Base-by-base conservation (phyloP, 2,113 vertebrate genomes). In the Ciconia maguari region DNA sequence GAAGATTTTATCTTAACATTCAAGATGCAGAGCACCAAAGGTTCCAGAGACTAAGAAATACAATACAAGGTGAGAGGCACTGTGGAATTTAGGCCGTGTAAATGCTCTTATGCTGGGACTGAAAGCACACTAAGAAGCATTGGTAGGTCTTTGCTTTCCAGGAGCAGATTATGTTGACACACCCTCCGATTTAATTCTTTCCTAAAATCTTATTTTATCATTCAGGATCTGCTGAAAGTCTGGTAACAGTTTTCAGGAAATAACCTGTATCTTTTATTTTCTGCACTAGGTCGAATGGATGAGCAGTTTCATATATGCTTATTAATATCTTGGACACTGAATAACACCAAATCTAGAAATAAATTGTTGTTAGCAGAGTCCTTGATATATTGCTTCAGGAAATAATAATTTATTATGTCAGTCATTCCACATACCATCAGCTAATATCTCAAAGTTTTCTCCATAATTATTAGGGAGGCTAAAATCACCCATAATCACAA, bases 401-500 rank as follows among this genome's bases (percentile, higher is more conserved):
- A 92, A 88, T 94, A 91, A 90, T 72, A 9, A 91, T 93, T 96
- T 86, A 18, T 75, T 85, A 85, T 72, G 62, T 93, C 96, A 95
- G 18, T 95, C 94, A 87, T 88, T 89, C 34, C 48, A 38, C 83
- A 55, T 69, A 29, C 36, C 77, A 74, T 64, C 71, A 92, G 75
- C 58, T 66, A 69, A 71, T 74, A 87, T 96, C 94, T 97, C 91
- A 93, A 82, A 94, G 75, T 3, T 95, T 97, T 97, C 87, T 97
- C 90, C 87, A 21, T 64, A 92, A 97, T 96, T 97, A 95, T 97
- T 95, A 96, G 83, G 88, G 72, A 92, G 44, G 75, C 11, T 72
- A 84, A 97, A 97, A 96, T 97, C 87, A 92, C 55, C 89, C 72
- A 71, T 94, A 96, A 96, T 96, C 93, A 96, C 58, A 87, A 86